phyloP scores from a whole-genome alignment of 2,797 vertebrate genomes.

The Mormyrus proboscirostris region DNA sequence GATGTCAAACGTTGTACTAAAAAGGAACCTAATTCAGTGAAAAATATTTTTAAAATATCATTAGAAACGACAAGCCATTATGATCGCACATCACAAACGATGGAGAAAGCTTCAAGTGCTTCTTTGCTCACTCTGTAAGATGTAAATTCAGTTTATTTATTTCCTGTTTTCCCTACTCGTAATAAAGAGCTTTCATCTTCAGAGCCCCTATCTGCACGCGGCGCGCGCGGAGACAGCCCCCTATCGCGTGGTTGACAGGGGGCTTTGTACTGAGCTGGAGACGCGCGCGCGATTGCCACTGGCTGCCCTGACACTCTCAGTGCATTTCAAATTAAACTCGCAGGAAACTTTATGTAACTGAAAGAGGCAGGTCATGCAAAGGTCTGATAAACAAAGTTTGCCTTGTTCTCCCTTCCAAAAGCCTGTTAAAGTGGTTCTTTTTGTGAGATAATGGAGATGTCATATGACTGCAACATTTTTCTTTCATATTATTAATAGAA shows the following conservation, averaged over 20 bases:
- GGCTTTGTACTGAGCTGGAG: constrained; percentile 39
- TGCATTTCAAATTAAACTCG: constrained; percentile 44
- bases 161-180: constrained; percentile 40
- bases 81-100: neutral
- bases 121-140: constrained; percentile 29
- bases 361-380: constrained; percentile 37
- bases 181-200: constrained; percentile 43
- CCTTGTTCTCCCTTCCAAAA: constrained; percentile 2
- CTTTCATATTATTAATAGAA: neutral
- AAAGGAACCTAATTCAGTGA: neutral
- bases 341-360: constrained; percentile 37
- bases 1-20: neutral
- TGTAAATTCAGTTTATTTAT: constrained; percentile 45
- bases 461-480: neutral
- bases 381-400: constrained; percentile 39
- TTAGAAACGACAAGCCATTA: neutral
- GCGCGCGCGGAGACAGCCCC: constrained; percentile 37
- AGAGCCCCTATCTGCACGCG: constrained; percentile 38
- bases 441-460: neutral
- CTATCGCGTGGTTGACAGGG: constrained; percentile 40
- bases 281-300: constrained; percentile 43
- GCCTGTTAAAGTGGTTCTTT: constrained; percentile 8
- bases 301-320: constrained; percentile 40
- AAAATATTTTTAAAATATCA: neutral
- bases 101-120: constrained; percentile 19